Evolutionary conservation across 1,140 invertebrate genomes (phyloP).

Genomic region (Metaphire vulgaris): DNA sequence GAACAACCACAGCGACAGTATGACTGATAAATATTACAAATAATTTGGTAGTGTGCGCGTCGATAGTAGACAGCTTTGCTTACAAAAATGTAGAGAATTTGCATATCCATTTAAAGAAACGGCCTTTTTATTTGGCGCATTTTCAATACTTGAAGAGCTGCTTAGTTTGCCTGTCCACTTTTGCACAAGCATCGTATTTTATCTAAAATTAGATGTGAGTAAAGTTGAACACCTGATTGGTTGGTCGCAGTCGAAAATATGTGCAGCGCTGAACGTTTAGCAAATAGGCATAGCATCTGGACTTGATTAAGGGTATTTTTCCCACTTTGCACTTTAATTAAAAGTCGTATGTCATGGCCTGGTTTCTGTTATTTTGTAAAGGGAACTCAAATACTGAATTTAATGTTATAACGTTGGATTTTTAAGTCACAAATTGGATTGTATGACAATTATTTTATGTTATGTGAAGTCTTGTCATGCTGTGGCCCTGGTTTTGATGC

Average conservation of each 20-base stretch:
- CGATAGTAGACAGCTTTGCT: too few relatives aligned
- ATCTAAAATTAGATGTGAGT: background rate
- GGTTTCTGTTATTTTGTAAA: background rate
- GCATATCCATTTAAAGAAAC: background rate
- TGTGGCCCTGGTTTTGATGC: background rate
- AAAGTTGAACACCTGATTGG: background rate
- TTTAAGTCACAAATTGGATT: too few relatives aligned
- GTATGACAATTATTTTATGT: background rate
- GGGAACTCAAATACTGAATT: background rate
- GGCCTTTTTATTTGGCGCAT: background rate
- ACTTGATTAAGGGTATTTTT: too few relatives aligned
- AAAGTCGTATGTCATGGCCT: too few relatives aligned
- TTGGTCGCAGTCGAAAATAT: background rate
- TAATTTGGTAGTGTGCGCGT: too few relatives aligned
- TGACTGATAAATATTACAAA: background rate
- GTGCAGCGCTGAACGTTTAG: too few relatives aligned
- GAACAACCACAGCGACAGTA: too few relatives aligned
- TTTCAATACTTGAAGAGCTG: background rate
- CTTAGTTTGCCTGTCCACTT: background rate
- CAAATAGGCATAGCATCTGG: background rate
- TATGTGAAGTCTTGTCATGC: background rate
- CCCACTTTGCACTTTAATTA: too few relatives aligned
- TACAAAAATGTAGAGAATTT: background rate
- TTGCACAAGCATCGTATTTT: background rate
- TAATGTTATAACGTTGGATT: background rate